Percentiles rank a stretch among this genome's conserved stretches.
Conservation (phyloP, 2,888 invertebrate genomes). For the Gasteruption jaculator region DNA sequence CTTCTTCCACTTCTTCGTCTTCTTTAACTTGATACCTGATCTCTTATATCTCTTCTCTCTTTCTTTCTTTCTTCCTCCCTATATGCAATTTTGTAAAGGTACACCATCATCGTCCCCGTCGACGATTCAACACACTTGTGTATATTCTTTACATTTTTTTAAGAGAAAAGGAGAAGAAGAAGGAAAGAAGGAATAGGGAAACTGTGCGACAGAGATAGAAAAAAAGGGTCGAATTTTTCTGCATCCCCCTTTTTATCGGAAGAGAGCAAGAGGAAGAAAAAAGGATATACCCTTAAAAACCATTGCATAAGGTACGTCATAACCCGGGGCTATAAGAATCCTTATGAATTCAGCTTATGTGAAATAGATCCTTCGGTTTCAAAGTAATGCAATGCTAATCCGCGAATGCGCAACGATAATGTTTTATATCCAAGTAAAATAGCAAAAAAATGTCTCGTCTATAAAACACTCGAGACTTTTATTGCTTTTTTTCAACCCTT, state of each 20-base stretch:
- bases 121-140: too few relatives aligned
- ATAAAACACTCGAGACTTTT: too few relatives aligned
- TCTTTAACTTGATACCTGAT: conserved; percentile 47
- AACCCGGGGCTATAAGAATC: conserved; percentile 33
- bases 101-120: too few relatives aligned
- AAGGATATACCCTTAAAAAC: conserved; percentile 13
- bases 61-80: conserved; percentile 11
- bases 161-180: too few relatives aligned
- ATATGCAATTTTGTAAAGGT: too few relatives aligned
- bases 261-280: conserved; percentile 8
- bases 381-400: conserved; percentile 50
- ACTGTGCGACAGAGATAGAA: conserved; percentile 11
- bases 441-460: too few relatives aligned
- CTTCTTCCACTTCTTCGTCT: conserved; percentile 27
- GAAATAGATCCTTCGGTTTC: conserved; percentile 45
- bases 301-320: too few relatives aligned
- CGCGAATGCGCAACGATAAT: conserved; percentile 23
- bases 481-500: too few relatives aligned
- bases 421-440: too few relatives aligned
- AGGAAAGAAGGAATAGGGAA: too few relatives aligned
- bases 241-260: background rate
- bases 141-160: too few relatives aligned
- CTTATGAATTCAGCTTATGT: conserved; percentile 52
- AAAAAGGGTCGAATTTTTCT: conserved; percentile 10
- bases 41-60: conserved; percentile 33